A percentile compares a stretch with the other conserved stretches of the same genome.
These are phyloP conservation scores for Takifugu flavidus DNA, from an alignment of 2,113 vertebrate species.

Conservation along the genomic window DNA sequence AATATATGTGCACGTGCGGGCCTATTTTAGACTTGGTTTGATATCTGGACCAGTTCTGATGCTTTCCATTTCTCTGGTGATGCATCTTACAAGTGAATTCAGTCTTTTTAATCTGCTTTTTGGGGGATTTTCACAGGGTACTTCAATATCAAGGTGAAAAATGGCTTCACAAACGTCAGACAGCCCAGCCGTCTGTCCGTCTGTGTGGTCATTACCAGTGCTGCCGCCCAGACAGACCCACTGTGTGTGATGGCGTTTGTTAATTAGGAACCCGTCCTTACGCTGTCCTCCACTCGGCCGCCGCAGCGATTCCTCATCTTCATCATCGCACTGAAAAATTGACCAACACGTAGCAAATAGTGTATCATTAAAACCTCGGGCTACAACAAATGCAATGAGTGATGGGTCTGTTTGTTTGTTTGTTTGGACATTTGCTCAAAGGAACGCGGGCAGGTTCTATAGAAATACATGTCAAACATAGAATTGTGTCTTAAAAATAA, in stretches of 20 bases:
- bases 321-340: neutral
- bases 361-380: neutral
- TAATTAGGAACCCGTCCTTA: constrained; percentile 35
- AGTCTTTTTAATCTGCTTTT: neutral
- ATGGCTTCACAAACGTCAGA: no score
- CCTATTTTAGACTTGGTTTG: no score
- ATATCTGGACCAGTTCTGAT: no score
- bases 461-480: no score
- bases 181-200: no score
- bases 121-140: neutral
- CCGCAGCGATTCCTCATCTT: constrained; percentile 12
- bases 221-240: neutral
- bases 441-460: no score
- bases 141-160: neutral
- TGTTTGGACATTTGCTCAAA: neutral
- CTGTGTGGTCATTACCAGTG: neutral
- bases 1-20: no score
- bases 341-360: neutral
- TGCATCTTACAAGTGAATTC: no score
- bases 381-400: neutral
- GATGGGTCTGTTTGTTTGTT: neutral
- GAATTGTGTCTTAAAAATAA: no score
- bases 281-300: neutral
- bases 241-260: constrained; percentile 10
- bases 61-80: no score